Conservation (phyloP, 2,113 vertebrate species). For the Malurus alboscapulatus region DNA sequence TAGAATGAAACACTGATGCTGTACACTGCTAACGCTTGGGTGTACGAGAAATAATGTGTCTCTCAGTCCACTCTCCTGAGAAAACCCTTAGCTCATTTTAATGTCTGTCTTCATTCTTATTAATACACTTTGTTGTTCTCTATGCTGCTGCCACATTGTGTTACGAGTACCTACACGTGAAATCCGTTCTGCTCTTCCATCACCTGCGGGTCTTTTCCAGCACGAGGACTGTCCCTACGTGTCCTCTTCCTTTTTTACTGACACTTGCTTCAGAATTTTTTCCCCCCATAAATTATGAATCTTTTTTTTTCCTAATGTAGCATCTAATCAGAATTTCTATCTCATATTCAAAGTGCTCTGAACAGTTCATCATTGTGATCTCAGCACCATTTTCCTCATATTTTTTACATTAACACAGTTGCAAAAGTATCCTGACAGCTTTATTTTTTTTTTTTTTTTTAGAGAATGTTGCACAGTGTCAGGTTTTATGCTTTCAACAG, state of each 20-base stretch:
- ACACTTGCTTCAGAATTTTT: neutral
- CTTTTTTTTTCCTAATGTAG: neutral
- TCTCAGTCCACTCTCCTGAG: neutral
- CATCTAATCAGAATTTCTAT: neutral
- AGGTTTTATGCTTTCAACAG: neutral
- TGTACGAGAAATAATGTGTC: neutral
- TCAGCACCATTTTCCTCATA: neutral
- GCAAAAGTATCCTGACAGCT: neutral
- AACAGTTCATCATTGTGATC: neutral
- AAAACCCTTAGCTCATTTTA: neutral
- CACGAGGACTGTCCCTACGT: accelerated
- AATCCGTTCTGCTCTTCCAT: neutral
- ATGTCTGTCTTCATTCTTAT: neutral
- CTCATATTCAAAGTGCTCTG: neutral
- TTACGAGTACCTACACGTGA: neutral
- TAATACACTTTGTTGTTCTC: neutral
- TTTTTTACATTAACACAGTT: neutral
- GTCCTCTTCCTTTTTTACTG: neutral
- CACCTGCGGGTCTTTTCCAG: neutral
- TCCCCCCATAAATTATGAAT: neutral
- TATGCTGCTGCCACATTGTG: neutral
- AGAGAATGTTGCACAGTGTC: neutral
- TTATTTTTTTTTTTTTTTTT: neutral
- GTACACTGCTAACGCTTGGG: neutral
- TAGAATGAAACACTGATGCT: neutral